phyloP scores from a whole-genome alignment of 2,797 vertebrate species.

The Ambastaia sidthimunki region DNA sequence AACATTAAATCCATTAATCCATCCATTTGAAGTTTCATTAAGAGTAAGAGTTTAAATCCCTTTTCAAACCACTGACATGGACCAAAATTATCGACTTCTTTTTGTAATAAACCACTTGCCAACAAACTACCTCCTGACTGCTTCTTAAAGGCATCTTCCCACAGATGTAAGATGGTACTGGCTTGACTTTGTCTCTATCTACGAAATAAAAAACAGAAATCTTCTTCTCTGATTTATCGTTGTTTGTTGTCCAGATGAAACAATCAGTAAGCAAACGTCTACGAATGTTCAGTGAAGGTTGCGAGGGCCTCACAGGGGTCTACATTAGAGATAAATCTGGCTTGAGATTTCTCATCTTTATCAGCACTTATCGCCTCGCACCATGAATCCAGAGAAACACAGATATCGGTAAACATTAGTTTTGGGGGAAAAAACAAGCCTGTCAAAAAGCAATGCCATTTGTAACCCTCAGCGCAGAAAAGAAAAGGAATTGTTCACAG shows the following conservation, averaged over 20 bases:
- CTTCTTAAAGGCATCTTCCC: background rate
- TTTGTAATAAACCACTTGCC: background rate
- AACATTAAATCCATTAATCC: no score
- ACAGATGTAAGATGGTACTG: background rate
- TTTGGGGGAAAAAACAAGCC: background rate
- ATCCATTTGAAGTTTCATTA: no score
- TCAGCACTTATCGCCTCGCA: background rate
- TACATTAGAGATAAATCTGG: background rate
- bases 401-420: constrained; percentile 4
- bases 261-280: background rate
- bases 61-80: background rate
- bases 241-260: background rate
- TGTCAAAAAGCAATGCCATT: background rate
- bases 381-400: constrained; percentile 8
- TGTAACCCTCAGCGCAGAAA: background rate
- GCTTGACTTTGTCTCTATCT: background rate
- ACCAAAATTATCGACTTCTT: background rate
- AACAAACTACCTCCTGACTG: background rate
- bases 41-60: background rate
- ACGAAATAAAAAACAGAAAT: background rate
- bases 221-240: no score
- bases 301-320: background rate
- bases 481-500: background rate
- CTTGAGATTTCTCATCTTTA: background rate
- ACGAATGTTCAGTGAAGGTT: background rate